Evolutionary conservation across 2,797 vertebrate genomes (phyloP).

Genomic region (Benthosema pterotum): DNA sequence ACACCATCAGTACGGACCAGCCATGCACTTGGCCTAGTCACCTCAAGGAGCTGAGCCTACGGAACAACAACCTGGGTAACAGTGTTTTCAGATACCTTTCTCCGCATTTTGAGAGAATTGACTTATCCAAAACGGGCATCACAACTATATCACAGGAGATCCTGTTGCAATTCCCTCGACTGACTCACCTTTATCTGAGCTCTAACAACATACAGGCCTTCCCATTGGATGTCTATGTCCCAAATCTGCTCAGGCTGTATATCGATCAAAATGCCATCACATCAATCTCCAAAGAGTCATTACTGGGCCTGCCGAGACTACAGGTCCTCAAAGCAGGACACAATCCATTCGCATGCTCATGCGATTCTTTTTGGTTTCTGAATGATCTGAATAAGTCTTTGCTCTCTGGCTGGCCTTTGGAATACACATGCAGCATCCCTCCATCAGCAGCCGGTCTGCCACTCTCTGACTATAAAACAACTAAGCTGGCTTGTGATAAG

Average conservation of each 20-base stretch:
- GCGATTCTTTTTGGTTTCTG: slow-evolving; percentile 72
- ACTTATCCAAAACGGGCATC: too few species aligned
- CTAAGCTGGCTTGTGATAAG: too few species aligned
- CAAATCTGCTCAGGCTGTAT: slow-evolving; percentile 68
- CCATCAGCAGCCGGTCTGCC: slow-evolving; percentile 58
- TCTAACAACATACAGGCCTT: too few species aligned
- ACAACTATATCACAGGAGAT: too few species aligned
- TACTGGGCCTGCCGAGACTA: slow-evolving; percentile 74
- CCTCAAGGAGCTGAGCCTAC: slow-evolving; percentile 79
- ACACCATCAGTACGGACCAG: slow-evolving; percentile 62
- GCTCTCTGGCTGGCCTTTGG: slow-evolving; percentile 79
- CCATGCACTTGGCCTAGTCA: slow-evolving; percentile 78
- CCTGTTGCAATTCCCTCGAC: too few species aligned
- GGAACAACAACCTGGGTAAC: slow-evolving; percentile 79
- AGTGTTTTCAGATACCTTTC: slow-evolving; percentile 82
- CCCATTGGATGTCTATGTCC: slow-evolving; percentile 56
- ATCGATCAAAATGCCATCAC: slow-evolving; percentile 79
- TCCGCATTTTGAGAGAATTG: slow-evolving; percentile 60
- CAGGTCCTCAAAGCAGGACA: slow-evolving; percentile 68
- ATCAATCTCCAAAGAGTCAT: slow-evolving; percentile 64
- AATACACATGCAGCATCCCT: slow-evolving; percentile 80
- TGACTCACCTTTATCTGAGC: too few species aligned
- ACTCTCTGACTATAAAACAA: slow-evolving; percentile 75
- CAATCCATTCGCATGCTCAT: slow-evolving; percentile 75
- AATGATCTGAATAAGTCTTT: slow-evolving; percentile 69